Base-by-base conservation (phyloP, 35 echinoderm and acorn worm genomes). In the Ophiothrix spiculata region DNA sequence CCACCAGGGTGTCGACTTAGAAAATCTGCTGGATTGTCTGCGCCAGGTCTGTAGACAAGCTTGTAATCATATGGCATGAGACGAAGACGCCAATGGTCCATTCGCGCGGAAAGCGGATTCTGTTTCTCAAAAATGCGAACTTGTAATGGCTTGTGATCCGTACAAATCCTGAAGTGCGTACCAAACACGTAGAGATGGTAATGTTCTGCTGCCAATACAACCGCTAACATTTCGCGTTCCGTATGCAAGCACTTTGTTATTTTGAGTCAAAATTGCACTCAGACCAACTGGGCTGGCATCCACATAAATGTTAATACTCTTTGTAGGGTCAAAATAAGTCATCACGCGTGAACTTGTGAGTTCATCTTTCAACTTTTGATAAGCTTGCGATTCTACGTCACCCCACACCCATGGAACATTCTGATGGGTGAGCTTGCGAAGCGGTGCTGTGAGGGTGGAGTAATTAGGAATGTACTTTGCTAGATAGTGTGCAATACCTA, bases 231-330 rank as follows among this genome's bases (percentile, higher is more conserved):
- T 41, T 91, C 90, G 21, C 83, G 14, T 91, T 36, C 78, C 89
- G 42, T 88, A 95, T 10, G 39, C 42, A 23, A 95, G 38, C 6
- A 88, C 54, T 54, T 90, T 39, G 14, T 40, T 33, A 36, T 86
- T 36, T 80, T 94, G 92, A 17, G 41, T 75, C 49, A 90, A 81
- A 36, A 90, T 94, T 23, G 92, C 92, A 10, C 80, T 76, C 33
- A 92, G 77, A 25, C 90, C 90, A 36, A 86, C 86, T 38, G 77
- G 87, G 38, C 94, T 92, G 39, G 82, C 94, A 84, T 92, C 90
- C 21, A 97, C 90, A 33, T 89, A 83, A 17, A 92, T 1, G 10
- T 88, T 87, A 4, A 79, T 76, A 37, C 38, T 8, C 85, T 97
- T 85, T 0, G 29, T 35, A 31, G 85, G 86, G 38, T 92, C 86